Evolutionary conservation across 2,888 invertebrate genomes (phyloP).

Genomic region (Pristionchus arcanus): DNA sequence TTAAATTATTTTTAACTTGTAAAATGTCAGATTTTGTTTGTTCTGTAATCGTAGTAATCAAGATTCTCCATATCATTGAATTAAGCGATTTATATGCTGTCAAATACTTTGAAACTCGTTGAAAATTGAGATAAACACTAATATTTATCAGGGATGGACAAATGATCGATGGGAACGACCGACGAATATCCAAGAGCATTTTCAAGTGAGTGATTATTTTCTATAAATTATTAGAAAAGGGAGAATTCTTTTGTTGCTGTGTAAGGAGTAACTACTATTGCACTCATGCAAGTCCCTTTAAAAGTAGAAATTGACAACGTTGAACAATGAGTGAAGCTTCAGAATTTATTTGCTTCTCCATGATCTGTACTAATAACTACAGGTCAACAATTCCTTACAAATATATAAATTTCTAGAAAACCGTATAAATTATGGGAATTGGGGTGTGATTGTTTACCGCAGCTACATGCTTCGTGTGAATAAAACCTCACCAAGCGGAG

Average conservation of each 20-base stretch:
- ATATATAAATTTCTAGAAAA: too few species aligned
- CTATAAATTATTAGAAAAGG: background rate
- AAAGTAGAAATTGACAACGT: too few species aligned
- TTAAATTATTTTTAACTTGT: background rate
- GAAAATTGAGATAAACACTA: background rate
- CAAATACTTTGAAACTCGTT: background rate
- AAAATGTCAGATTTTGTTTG: too few species aligned
- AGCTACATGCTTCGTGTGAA: too few species aligned
- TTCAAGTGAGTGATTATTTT: conserved; percentile 27
- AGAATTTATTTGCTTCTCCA: too few species aligned
- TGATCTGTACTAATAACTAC: too few species aligned
- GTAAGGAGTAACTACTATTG: background rate
- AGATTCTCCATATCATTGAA: background rate
- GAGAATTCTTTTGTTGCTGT: background rate
- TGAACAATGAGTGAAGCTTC: too few species aligned
- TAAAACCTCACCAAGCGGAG: too few species aligned
- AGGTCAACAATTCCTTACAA: too few species aligned
- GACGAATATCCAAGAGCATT: conserved; percentile 48
- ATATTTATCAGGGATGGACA: conserved; percentile 42
- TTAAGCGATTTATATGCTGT: background rate
- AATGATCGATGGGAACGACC: conserved; percentile 54
- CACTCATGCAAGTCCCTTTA: too few species aligned
- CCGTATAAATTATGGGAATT: too few species aligned
- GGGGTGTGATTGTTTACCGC: too few species aligned
- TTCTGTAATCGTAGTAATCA: background rate